These are phyloP conservation scores for Dinomys branickii DNA, from an alignment of 2,113 vertebrate species.

Conservation along the genomic window DNA sequence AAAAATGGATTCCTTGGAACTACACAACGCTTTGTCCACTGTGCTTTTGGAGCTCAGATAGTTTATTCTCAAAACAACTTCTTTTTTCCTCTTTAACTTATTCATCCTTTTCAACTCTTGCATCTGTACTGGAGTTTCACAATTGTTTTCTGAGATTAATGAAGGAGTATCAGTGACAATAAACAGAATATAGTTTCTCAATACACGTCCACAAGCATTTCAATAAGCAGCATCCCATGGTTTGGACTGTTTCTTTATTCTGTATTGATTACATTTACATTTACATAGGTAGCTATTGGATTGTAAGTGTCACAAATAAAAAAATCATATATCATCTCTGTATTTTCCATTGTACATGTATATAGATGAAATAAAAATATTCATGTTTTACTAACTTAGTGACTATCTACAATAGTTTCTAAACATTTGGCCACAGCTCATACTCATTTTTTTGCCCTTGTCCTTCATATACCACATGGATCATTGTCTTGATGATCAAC, in stretches of 20 bases:
- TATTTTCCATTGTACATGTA: background rate
- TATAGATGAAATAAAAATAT: background rate
- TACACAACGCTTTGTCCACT: accelerated
- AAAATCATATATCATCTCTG: background rate
- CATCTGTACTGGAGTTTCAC: background rate
- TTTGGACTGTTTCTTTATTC: background rate
- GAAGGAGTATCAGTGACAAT: background rate
- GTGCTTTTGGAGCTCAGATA: background rate
- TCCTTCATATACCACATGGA: background rate
- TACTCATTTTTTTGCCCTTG: background rate
- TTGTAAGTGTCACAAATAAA: background rate
- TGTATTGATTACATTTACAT: background rate
- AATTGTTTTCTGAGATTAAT: background rate
- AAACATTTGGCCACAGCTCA: background rate
- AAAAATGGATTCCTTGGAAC: background rate
- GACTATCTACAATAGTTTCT: background rate
- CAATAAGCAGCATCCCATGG: background rate
- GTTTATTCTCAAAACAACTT: background rate
- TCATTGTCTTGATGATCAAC: background rate
- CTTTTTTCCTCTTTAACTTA: background rate
- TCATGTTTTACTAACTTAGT: background rate
- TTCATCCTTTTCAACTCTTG: background rate
- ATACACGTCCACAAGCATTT: background rate
- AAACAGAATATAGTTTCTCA: background rate
- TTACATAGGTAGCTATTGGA: background rate